Conservation (phyloP, 2,888 invertebrate species). For the Megamerina dolium region DNA sequence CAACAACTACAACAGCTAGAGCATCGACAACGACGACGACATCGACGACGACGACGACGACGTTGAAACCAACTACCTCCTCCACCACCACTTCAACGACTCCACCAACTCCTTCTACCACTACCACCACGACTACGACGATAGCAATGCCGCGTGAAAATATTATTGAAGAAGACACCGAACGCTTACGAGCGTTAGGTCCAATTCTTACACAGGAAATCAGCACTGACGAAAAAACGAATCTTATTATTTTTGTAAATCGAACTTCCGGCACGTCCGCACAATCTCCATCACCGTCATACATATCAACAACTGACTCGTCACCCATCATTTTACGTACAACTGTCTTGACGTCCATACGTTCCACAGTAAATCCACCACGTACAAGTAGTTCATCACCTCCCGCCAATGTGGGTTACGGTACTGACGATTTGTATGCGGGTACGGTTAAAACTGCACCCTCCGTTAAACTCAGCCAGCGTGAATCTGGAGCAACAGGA, state of each 20-base stretch:
- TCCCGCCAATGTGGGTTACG: too few species aligned
- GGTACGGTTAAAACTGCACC: slow-evolving; percentile 8
- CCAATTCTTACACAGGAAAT: slow-evolving; percentile 36
- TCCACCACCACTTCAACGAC: slow-evolving; percentile 8
- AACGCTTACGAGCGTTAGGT: slow-evolving; percentile 33
- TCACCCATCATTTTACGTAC: slow-evolving; percentile 51
- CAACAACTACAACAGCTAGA: slow-evolving; percentile 13
- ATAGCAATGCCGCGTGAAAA: slow-evolving; percentile 6
- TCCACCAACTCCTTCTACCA: neutral
- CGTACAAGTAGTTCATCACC: slow-evolving; percentile 14
- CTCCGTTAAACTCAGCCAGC: slow-evolving; percentile 2
- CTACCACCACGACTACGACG: slow-evolving; percentile 10
- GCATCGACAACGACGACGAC: slow-evolving; percentile 14
- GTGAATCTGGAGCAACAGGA: slow-evolving; percentile 12
- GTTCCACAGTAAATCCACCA: slow-evolving; percentile 41
- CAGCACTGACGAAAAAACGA: slow-evolving; percentile 40
- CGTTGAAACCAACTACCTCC: slow-evolving; percentile 4
- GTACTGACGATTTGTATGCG: too few species aligned
- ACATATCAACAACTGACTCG: slow-evolving; percentile 42
- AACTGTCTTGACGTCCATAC: slow-evolving; percentile 50
- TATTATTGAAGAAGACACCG: slow-evolving; percentile 36
- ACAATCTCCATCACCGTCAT: slow-evolving; percentile 27
- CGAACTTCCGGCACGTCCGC: slow-evolving; percentile 39
- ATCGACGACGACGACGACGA: slow-evolving; percentile 7
- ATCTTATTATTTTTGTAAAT: slow-evolving; percentile 46